A percentile compares a stretch with the other conserved stretches of the same genome.
Evolutionary conservation across 2,797 vertebrate genomes (phyloP).

Genomic region (Leucoraja ocellata): DNA sequence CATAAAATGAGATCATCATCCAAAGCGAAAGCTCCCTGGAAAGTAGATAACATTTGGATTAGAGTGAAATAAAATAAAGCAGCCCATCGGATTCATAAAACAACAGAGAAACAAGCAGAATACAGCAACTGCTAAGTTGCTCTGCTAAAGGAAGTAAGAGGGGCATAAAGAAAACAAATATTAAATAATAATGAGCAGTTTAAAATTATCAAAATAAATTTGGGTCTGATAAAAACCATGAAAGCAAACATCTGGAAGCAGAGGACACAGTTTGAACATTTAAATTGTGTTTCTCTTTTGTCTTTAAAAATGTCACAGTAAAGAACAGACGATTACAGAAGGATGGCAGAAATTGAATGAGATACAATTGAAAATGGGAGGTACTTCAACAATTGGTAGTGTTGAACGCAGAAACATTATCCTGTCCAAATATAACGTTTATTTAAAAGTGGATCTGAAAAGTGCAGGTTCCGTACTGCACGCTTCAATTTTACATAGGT

Average conservation of each 20-base stretch:
- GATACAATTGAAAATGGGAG: not conserved
- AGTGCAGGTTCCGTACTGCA: not conserved
- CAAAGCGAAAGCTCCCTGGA: not conserved
- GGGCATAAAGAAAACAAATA: not conserved
- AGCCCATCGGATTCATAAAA: not conserved
- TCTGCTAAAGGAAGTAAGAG: not conserved
- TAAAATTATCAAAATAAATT: not conserved
- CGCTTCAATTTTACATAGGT: too few relatives aligned
- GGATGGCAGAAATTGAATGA: not conserved
- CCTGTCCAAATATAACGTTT: not conserved
- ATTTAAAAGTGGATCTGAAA: not conserved
- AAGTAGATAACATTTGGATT: not conserved
- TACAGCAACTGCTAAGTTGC: not conserved
- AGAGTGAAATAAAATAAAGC: not conserved
- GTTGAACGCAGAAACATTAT: not conserved
- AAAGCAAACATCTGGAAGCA: not conserved
- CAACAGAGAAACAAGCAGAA: not conserved
- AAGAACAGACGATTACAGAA: not conserved
- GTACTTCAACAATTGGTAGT: not conserved
- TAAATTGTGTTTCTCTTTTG: not conserved
- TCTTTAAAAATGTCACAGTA: not conserved
- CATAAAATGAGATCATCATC: not conserved
- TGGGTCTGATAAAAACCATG: not conserved
- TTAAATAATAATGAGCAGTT: not conserved
- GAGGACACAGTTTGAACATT: too few relatives aligned